Base-by-base conservation (phyloP, 1,140 invertebrate genomes). In the Gonatopus flavifemur region DNA sequence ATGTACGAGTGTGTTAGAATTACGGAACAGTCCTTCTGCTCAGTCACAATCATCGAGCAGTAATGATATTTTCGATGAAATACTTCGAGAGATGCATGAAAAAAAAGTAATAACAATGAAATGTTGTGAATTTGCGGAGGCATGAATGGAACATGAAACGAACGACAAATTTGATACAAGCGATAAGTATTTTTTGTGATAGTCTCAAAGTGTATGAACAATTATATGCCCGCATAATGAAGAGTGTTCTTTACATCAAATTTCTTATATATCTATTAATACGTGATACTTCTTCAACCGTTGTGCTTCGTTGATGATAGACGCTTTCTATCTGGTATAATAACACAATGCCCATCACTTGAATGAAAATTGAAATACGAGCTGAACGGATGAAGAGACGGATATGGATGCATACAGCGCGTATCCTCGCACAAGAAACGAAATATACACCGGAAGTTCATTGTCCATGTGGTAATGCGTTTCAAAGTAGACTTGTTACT, bases 391-490 rank as follows among this genome's bases (percentile, higher is more conserved):
- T 16, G 40, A 30, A 16, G 35, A n/a, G n/a, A n/a, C n/a, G n/a
- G n/a, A n/a, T n/a, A n/a, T n/a, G n/a, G n/a, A n/a, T n/a, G n/a
- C n/a, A n/a, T n/a, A n/a, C n/a, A n/a, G n/a, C n/a, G n/a, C n/a
- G 30, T n/a, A 44, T 42, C 49, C 45, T 44, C 24, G 52, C 40
- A 42, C 51, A 31, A 22, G 58, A 62, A 64, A 65, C 31, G 28
- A n/a, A n/a, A n/a, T n/a, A n/a, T 22, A 56, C 48, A 62, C 63
- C 63, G 63, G 63, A 65, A 65, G 40, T 48, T 44, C 41, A 58
- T 64, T 59, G 55, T 64, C 55, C 44, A 42, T 33, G 33, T 50
- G 39, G 24, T 31, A 49, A 41, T 18, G 16, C 12, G 32, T 33
- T 41, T 30, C 19, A 21, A 36, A 30, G 37, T 49, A 47, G 50